These are phyloP conservation scores for Anguilla rostrata DNA, from an alignment of 2,113 vertebrate species.

Conservation along the genomic window DNA sequence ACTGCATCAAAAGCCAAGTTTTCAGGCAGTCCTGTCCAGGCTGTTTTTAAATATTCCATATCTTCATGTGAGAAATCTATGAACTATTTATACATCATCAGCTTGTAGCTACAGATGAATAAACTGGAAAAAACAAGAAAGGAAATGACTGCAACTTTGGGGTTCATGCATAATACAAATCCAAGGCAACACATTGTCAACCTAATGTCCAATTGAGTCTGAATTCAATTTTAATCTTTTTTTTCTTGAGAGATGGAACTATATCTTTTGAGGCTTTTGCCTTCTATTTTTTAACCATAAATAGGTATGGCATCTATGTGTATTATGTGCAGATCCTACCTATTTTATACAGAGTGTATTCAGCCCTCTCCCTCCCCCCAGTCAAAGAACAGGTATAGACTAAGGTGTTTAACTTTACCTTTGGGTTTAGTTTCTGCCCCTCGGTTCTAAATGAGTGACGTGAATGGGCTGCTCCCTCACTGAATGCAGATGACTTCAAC, in stretches of 20 bases:
- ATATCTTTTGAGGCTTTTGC: background rate
- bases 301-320: slow-evolving; percentile 25
- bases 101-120: slow-evolving; percentile 56
- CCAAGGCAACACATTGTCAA: slow-evolving; percentile 56
- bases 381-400: slow-evolving; percentile 35
- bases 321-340: slow-evolving; percentile 8
- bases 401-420: slow-evolving; percentile 46
- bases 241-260: background rate
- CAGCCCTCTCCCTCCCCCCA: slow-evolving; percentile 11
- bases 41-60: slow-evolving; percentile 48
- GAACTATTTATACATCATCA: slow-evolving; percentile 60
- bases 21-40: slow-evolving; percentile 69
- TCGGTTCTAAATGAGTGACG: slow-evolving; percentile 39
- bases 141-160: slow-evolving; percentile 50
- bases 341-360: slow-evolving; percentile 42
- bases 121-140: slow-evolving; percentile 58
- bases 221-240: background rate
- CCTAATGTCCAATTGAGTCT: background rate
- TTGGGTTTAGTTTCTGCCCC: slow-evolving; percentile 35
- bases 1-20: slow-evolving; percentile 70
- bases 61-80: slow-evolving; percentile 49
- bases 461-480: slow-evolving; percentile 18
- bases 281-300: slow-evolving; percentile 1
- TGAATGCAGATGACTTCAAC: slow-evolving; percentile 48
- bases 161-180: slow-evolving; percentile 49